Evolutionary conservation across 2,113 vertebrate genomes (phyloP).

Genomic region (Harpagus bidentatus): DNA sequence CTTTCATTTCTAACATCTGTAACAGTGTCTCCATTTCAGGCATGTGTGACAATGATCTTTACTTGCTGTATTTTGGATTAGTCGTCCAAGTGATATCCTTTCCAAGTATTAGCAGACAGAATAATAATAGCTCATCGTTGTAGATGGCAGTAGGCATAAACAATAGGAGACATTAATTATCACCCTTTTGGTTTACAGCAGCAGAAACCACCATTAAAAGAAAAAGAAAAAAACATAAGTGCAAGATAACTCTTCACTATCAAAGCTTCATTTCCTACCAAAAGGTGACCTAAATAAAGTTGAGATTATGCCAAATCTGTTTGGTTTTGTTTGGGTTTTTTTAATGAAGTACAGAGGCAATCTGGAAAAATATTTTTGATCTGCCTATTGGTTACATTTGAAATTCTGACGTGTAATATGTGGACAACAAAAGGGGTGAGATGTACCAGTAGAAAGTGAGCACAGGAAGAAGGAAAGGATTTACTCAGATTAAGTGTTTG

Average conservation of each 20-base stretch:
- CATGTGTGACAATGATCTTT: conserved; percentile 8
- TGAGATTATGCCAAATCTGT: not conserved
- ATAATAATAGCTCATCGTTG: conserved; percentile 5
- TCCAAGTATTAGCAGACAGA: conserved; percentile 28
- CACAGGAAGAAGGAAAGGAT: not conserved
- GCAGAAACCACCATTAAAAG: not conserved
- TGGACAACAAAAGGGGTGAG: not conserved
- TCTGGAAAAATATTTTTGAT: not conserved
- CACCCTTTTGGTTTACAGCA: not conserved
- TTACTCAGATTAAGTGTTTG: not conserved
- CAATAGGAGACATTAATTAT: conserved; percentile 34
- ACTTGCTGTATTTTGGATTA: conserved; percentile 21
- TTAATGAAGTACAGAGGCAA: not conserved
- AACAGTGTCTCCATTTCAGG: conserved; percentile 4
- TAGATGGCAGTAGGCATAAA: conserved; percentile 29
- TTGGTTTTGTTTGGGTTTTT: not conserved
- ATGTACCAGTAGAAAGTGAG: not conserved
- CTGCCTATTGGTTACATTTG: not conserved
- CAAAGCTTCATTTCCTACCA: not conserved
- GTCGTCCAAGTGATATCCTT: not conserved
- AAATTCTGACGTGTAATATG: not conserved
- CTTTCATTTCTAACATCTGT: not conserved
- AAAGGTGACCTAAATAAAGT: not conserved
- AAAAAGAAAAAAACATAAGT: not conserved
- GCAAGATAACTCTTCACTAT: not conserved